Base-by-base conservation (phyloP, 2,888 invertebrate genomes). In the Syrphus vitripennis region DNA sequence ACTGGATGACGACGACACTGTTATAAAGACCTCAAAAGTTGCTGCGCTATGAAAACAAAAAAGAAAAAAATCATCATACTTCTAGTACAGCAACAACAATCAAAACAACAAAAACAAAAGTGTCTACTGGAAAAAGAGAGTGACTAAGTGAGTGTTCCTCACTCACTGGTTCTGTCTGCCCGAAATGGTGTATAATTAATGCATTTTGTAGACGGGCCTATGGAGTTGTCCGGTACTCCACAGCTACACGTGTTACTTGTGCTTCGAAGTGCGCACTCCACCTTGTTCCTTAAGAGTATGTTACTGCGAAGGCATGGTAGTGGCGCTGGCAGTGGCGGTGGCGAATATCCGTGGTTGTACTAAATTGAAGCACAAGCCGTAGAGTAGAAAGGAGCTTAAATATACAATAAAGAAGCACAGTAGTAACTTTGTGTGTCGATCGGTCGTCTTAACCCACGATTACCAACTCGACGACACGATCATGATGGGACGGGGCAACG, bases 71-170 rank as follows among this genome's bases (percentile, higher is more conserved):
- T n/a, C n/a, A n/a, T n/a, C n/a, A 61, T 12, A 14, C 10, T 21
- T 10, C 48, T 24, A 61, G 26, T 24, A 24, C 5, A 40, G 37
- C 24, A 24, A n/a, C 31, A 53, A 65, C 57, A 57, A 69, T 21
- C 29, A 53, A 50, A 81, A 74, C 37, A 53, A 75, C 3, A 12
- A 61, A 61, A 34, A 16, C 16, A 55, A 19, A 57, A 57, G 29
- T 75, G 53, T 31, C 29, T 21, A 63, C 53, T 76, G 34, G n/a
- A 67, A 63, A n/a, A 69, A 59, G 40, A 71, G 48, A 69, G 72
- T 72, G 81, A 82, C 86, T 71, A 86, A 86, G 81, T 72, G 78
- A 77, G 77, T 77, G 81, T 74, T 82, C 86, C 82, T 74, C 82
- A 74, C 82, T 77, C 77, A 77, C 72, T 77, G 63, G 81, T 76